These are phyloP conservation scores for Pristionchus mayeri DNA, from an alignment of 2,888 invertebrate genomes.

Conservation along the genomic window DNA sequence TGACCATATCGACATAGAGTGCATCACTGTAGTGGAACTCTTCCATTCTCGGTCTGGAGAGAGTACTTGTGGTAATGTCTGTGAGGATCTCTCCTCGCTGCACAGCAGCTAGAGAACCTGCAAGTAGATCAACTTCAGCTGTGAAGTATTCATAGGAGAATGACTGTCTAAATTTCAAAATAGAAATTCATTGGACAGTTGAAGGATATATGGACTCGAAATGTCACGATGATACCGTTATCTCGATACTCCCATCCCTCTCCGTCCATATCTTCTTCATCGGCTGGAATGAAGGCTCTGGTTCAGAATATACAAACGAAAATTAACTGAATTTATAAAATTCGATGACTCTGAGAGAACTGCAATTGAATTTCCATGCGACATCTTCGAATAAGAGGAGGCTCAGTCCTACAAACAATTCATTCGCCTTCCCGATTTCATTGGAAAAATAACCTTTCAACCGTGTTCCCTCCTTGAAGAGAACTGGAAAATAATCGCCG, in stretches of 20 bases:
- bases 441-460: neutral
- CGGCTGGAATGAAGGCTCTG: neutral
- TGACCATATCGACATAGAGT: neutral
- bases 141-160: no score
- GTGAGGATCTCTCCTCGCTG: neutral
- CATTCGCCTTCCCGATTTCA: neutral
- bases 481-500: slow-evolving; percentile 11
- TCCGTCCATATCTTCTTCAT: neutral
- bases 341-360: neutral
- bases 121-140: no score
- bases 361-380: neutral
- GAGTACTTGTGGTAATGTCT: neutral
- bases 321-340: neutral
- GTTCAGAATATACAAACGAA: neutral
- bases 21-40: neutral
- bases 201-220: no score
- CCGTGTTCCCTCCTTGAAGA: neutral
- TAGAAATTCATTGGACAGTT: no score
- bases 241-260: slow-evolving; percentile 2
- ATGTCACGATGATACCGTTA: neutral
- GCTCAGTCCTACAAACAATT: neutral
- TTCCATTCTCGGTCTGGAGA: neutral
- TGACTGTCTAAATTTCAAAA: neutral
- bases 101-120: no score
- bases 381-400: neutral